phyloP scores from a whole-genome alignment of 2,797 vertebrate genomes.

The Melanotaenia pygmaea region DNA sequence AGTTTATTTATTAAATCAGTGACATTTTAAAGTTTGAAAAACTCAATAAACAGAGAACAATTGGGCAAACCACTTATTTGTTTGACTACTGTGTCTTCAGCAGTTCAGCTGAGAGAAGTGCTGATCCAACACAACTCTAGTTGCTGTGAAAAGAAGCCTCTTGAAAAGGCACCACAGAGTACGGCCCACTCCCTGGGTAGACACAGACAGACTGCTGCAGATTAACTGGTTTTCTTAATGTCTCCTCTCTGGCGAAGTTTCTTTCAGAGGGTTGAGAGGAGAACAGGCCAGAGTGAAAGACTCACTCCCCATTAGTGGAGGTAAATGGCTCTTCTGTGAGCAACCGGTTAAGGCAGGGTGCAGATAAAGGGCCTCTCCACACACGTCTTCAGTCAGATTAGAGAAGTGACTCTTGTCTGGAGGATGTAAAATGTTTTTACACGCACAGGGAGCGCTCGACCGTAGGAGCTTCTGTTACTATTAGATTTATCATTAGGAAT shows the following conservation, averaged over 20 bases:
- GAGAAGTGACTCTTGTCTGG: constrained; percentile 83
- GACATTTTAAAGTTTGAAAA: constrained; percentile 25
- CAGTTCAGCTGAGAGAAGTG: constrained; percentile 62
- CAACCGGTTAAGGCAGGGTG: constrained; percentile 72
- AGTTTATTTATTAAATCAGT: constrained; percentile 22
- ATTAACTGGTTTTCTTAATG: constrained; percentile 80
- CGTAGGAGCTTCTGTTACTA: constrained; percentile 45
- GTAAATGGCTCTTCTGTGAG: constrained; percentile 83
- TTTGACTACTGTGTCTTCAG: constrained; percentile 65
- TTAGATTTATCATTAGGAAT: constrained; percentile 46
- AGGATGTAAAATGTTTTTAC: constrained; percentile 83
- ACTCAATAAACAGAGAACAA: constrained; percentile 32
- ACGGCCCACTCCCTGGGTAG: constrained; percentile 54
- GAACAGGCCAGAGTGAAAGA: constrained; percentile 70
- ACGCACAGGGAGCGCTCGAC: constrained; percentile 61
- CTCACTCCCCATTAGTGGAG: constrained; percentile 77
- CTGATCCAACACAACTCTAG: constrained; percentile 71
- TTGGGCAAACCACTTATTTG: constrained; percentile 53
- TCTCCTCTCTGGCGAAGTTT: constrained; percentile 74
- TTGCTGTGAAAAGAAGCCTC: constrained; percentile 65
- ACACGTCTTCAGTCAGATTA: constrained; percentile 80
- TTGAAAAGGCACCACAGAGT: constrained; percentile 74
- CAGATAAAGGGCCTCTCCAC: constrained; percentile 79
- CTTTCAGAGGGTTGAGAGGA: constrained; percentile 73
- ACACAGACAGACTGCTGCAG: constrained; percentile 71